Base-by-base conservation (phyloP, 2,888 invertebrate genomes). In the Phalera bucephala region DNA sequence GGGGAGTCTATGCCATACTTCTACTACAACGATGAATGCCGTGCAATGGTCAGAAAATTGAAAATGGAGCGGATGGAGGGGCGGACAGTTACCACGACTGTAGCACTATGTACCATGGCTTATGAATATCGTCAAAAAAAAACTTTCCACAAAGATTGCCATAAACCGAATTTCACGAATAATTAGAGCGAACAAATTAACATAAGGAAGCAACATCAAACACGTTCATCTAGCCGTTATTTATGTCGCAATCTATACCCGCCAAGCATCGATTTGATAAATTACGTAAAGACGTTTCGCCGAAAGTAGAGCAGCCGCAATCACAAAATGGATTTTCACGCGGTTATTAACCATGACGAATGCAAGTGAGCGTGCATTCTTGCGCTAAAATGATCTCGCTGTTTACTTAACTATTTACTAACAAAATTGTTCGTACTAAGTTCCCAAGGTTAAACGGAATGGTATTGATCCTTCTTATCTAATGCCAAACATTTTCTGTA, bases 281-380 rank as follows among this genome's bases (percentile, higher is more conserved):
- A 69, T 75, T 75, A 72, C 74, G 67, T 67, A 72, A 75, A 69
- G 50, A 60, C 36, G 58, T 52, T 59, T 51, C 53, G 37, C 47
- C 43, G 47, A 66, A 74, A 74, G 67, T 73, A 55, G 67, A 62
- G 55, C 73, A 62, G 28, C 51, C 30, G 51, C 59, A 66, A 63
- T 62, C 60, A 62, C 59, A 59, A 40, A 37, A 56, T 55, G 53
- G 55, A 65, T 64, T 64, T 64, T 55, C 52, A 59, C 45, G 46
- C 52, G 54, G 54, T 57, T 61, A 63, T 53, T 51, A 52, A 67
- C 63, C 72, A 61, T 69, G 68, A 68, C 71, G 60, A 63, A 59
- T 61, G 47, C 52, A 45, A 57, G 54, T 55, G 49, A 57, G 60
- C 56, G 60, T 46, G 52, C 59, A 56, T 54, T 48, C 41, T 58